Evolutionary conservation across 1,140 invertebrate genomes (phyloP).

Genomic region (Drosophila subpulchrella): DNA sequence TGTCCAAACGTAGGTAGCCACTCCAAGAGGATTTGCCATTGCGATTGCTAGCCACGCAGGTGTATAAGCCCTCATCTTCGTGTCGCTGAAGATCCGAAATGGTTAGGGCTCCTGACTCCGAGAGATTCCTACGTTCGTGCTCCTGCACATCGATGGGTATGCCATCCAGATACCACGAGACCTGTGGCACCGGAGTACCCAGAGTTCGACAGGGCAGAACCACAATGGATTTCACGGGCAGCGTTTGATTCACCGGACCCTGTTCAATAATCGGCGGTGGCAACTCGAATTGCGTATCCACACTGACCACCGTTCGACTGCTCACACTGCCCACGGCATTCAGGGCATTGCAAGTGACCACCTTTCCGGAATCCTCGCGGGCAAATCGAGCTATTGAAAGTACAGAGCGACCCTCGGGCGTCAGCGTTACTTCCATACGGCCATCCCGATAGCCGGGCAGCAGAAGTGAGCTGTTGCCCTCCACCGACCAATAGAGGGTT

Average conservation of each 20-base stretch:
- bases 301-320: slow-evolving; percentile 90
- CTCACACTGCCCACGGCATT: slow-evolving; percentile 92
- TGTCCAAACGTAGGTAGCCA: slow-evolving; percentile 91
- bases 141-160: slow-evolving; percentile 87
- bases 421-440: slow-evolving; percentile 87
- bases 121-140: slow-evolving; percentile 88
- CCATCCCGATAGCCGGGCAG: slow-evolving; percentile 88
- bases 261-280: slow-evolving; percentile 95
- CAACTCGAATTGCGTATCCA: slow-evolving; percentile 90
- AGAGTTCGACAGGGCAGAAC: slow-evolving; percentile 91
- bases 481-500: slow-evolving; percentile 91
- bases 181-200: slow-evolving; percentile 90
- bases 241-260: slow-evolving; percentile 96
- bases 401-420: slow-evolving; percentile 87
- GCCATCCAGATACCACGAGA: slow-evolving; percentile 94
- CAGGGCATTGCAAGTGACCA: slow-evolving; percentile 92
- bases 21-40: slow-evolving; percentile 95
- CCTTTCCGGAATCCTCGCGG: slow-evolving; percentile 88
- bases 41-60: slow-evolving; percentile 92
- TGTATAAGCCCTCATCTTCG: slow-evolving; percentile 91
- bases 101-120: slow-evolving; percentile 89
- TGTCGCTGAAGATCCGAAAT: slow-evolving; percentile 90
- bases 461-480: slow-evolving; percentile 89
- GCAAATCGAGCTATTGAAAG: slow-evolving; percentile 87
- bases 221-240: slow-evolving; percentile 90